Evolutionary conservation across 1,140 invertebrate genomes (phyloP).

Genomic region (Formica selysi): DNA sequence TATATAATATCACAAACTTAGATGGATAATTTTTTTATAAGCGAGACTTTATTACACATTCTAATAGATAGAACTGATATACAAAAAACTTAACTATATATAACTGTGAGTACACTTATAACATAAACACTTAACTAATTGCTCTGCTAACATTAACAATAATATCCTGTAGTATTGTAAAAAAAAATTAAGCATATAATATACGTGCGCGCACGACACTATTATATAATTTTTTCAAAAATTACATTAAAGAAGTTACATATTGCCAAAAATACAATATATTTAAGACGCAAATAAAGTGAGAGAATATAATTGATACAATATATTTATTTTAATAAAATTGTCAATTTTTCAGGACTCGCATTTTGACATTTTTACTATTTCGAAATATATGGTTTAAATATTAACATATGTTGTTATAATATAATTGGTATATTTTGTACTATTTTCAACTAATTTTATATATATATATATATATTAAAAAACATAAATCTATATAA

Average conservation of each 20-base stretch:
- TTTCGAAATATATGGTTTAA: neutral
- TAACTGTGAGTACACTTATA: neutral
- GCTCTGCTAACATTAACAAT: neutral
- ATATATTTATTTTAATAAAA: neutral
- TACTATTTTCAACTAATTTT: neutral
- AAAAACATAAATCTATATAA: slow-evolving; percentile 36
- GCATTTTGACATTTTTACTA: neutral
- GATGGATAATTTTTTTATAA: slow-evolving; percentile 6
- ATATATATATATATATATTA: neutral
- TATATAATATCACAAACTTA: neutral
- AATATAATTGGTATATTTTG: slow-evolving; percentile 17
- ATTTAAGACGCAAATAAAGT: neutral
- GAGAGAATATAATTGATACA: neutral
- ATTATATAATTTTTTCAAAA: neutral
- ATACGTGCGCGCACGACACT: too few species aligned
- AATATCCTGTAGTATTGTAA: neutral
- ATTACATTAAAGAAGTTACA: slow-evolving; percentile 16
- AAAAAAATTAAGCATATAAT: slow-evolving; percentile 24
- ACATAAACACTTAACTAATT: neutral
- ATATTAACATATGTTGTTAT: neutral
- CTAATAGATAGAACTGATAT: neutral
- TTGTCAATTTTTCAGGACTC: neutral
- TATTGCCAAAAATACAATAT: neutral
- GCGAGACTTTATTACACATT: slow-evolving; percentile 32
- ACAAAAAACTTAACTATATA: neutral